Base-by-base conservation (phyloP, 2,113 vertebrate genomes). In the Microtus oregoni region DNA sequence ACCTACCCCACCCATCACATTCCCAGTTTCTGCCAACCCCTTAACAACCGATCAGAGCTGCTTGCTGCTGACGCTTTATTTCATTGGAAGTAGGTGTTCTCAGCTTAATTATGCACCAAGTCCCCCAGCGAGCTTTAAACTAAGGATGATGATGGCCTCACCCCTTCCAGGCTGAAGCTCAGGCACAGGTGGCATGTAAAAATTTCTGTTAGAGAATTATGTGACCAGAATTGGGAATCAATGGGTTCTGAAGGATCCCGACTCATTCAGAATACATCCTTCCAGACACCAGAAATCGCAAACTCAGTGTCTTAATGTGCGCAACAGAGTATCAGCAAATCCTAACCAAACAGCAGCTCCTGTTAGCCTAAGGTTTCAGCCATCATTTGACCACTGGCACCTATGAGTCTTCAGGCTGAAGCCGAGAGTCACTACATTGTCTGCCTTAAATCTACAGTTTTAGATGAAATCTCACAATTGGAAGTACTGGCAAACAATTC, bases 401-500 rank as follows among this genome's bases (percentile, higher is more conserved):
- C 2, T 20, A 14, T 12, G 44, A 35, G 61, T 41, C 30, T 50
- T 22, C 55, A 35, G 32, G 81, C 86, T 78, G 68, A 20, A 77
- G 72, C 11, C 65, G 77, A 65, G n/a, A 14, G n/a, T 55, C 58
- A 44, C 77, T 52, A 81, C 5, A 85, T 76, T 41, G 63, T 93
- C 77, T 72, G 19, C 26, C 47, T 89, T 20, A 86, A 55, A 82
- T 78, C 58, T 89, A 6, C 22, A 77, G 83, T 72, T 87, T 89
- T 52, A 47, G 50, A 91, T 86, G 41, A 93, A 83, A 35, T 83
- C 61, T 89, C 52, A 92, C 38, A 96, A 86, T 89, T 52, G 82
- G 67, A 96, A 93, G 44, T 67, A 32, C 61, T 96, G 81, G 88
- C 41, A 95, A 70, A 50, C 70, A 82, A 91, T 30, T 96, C 10